These are phyloP conservation scores for Beroe ovata DNA, from an alignment of 37 sponge, comb jelly and placozoan species.

Conservation along the genomic window DNA sequence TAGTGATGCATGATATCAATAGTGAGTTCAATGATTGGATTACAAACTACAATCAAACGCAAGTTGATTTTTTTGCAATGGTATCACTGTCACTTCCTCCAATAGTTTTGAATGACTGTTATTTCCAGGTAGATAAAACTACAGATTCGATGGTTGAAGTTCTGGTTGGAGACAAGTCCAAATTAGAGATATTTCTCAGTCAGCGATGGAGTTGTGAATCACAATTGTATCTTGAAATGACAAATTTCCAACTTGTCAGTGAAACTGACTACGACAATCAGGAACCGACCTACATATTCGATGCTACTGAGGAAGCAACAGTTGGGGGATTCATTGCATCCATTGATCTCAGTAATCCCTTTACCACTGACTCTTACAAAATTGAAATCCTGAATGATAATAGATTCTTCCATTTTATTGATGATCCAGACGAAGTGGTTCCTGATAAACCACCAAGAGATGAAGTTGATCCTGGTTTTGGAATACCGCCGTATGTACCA, in stretches of 20 bases:
- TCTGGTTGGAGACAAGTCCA: not conserved
- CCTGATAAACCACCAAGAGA: not conserved
- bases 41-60: no score
- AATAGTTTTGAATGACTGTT: no score
- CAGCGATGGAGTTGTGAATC: conserved; percentile 49
- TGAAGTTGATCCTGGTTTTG: conserved; percentile 34
- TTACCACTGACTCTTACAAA: not conserved
- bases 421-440: not conserved
- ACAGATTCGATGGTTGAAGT: not conserved
- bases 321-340: conserved; percentile 37
- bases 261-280: conserved; percentile 31
- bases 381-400: conserved; percentile 52
- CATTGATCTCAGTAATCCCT: conserved; percentile 30
- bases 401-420: not conserved
- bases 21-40: no score
- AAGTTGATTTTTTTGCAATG: no score
- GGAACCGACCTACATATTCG: conserved; percentile 16
- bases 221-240: conserved; percentile 34
- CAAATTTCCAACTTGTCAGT: conserved; percentile 25
- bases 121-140: conserved; percentile 37
- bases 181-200: conserved; percentile 47
- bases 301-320: not conserved
- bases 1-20: no score
- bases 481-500: conserved; percentile 23
- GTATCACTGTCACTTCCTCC: no score